phyloP scores from a whole-genome alignment of 1,140 invertebrate genomes.

The Cataglyphis hispanica region DNA sequence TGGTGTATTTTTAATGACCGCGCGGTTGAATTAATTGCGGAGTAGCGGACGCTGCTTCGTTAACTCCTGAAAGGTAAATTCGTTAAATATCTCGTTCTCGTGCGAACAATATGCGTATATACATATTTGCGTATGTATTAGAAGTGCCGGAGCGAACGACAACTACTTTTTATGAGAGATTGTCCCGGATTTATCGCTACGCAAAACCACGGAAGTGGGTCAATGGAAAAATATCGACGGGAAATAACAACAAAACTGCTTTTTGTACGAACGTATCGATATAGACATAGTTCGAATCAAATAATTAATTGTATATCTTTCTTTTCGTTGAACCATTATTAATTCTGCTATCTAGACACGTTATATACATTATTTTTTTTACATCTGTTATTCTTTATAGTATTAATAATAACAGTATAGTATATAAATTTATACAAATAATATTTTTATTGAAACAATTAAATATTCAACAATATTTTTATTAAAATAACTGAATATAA shows the following conservation, averaged over 20 bases:
- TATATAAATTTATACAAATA: background rate
- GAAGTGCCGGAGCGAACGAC: conserved; percentile 22
- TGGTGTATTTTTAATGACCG: conserved; percentile 68
- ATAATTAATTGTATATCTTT: background rate
- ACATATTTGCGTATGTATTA: conserved; percentile 49
- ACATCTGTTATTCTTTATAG: background rate
- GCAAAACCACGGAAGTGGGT: conserved; percentile 40
- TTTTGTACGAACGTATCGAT: conserved; percentile 20
- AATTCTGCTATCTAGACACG: background rate
- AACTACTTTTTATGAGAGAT: conserved; percentile 59
- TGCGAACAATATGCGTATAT: conserved; percentile 42
- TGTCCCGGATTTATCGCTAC: conserved; percentile 14
- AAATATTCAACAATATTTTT: too few relatives aligned
- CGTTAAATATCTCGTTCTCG: conserved; percentile 73
- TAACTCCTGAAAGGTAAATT: conserved; percentile 71
- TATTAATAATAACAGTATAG: conserved; percentile 6
- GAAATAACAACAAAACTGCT: conserved; percentile 28
- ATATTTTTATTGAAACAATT: background rate
- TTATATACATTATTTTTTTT: background rate
- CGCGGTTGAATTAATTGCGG: conserved; percentile 73
- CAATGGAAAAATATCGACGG: conserved; percentile 17
- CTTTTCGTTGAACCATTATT: conserved; percentile 16
- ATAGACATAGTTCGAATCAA: background rate
- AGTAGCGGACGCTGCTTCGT: conserved; percentile 69
- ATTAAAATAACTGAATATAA: too few relatives aligned